Percentiles rank a stretch among this genome's conserved stretches.
phyloP scores from a whole-genome alignment of 2,888 invertebrate species.

The Chaetogeoica ovagalla region DNA sequence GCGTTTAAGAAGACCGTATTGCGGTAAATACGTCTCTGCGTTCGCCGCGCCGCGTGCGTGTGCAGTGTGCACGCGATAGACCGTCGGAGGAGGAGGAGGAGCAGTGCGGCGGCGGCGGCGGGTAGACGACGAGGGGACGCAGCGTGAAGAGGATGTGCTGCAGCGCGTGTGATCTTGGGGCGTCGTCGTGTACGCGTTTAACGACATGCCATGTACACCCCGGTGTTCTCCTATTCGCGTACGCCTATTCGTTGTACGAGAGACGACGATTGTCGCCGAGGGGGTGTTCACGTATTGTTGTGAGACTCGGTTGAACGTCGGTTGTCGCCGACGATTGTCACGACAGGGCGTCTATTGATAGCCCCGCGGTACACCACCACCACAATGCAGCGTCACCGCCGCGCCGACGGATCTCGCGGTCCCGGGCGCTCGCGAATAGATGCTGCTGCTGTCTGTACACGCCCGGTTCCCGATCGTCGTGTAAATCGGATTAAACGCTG shows the following conservation, averaged over 20 bases:
- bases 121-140: too few species aligned
- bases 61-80: too few species aligned
- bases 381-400: too few species aligned
- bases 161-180: conserved; percentile 16
- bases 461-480: background rate
- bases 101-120: too few species aligned
- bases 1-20: too few species aligned
- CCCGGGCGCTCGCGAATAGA: too few species aligned
- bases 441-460: too few species aligned
- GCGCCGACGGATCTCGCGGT: too few species aligned
- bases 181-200: conserved; percentile 46
- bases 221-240: conserved; percentile 30
- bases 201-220: conserved; percentile 35
- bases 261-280: conserved; percentile 6
- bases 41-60: background rate
- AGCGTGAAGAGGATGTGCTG: conserved; percentile 50
- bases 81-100: too few species aligned
- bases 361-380: too few species aligned
- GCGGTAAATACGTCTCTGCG: background rate
- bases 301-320: background rate
- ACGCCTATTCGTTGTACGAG: background rate
- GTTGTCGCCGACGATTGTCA: conserved; percentile 43
- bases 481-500: conserved; percentile 41
- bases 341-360: conserved; percentile 34
- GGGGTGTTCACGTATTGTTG: conserved; percentile 11